Evolutionary conservation across 2,797 vertebrate genomes (phyloP).

Genomic region (Leptoclinus maculatus): DNA sequence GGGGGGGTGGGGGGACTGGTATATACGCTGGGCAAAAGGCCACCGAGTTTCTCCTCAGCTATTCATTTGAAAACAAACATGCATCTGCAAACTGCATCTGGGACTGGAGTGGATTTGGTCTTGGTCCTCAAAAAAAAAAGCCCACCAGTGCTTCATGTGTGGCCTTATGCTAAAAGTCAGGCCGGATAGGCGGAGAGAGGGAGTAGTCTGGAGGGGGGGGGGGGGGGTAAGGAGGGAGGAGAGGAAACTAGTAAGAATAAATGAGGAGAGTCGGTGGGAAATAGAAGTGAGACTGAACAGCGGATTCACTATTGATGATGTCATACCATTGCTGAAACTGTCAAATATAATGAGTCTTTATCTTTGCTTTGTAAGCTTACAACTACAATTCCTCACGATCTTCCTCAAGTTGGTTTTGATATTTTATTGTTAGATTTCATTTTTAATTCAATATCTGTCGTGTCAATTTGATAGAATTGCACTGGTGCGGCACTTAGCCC

Average conservation of each 20-base stretch:
- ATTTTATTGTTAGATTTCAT: constrained; percentile 1
- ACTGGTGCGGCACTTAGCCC: constrained; percentile 7
- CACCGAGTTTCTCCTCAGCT: constrained; percentile 72
- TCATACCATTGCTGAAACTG: constrained; percentile 11
- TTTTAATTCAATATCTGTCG: neutral
- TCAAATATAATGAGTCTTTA: neutral
- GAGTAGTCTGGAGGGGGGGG: neutral
- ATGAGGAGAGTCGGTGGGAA: constrained; percentile 54
- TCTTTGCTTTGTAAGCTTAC: constrained; percentile 1
- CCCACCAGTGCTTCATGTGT: constrained; percentile 71
- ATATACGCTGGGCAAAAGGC: constrained; percentile 68
- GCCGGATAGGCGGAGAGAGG: neutral
- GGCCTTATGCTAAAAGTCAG: constrained; percentile 73
- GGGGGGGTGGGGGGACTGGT: constrained; percentile 23
- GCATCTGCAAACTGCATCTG: constrained; percentile 63
- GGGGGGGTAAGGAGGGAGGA: neutral
- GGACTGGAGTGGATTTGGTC: constrained; percentile 73
- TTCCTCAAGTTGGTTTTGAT: neutral
- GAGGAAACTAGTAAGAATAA: constrained; percentile 35
- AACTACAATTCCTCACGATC: neutral
- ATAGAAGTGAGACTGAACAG: constrained; percentile 45
- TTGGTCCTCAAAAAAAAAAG: constrained; percentile 30
- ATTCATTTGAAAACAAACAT: constrained; percentile 75
- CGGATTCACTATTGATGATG: constrained; percentile 24
- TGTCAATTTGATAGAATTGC: neutral